These are phyloP conservation scores for Hippolais icterina DNA, from an alignment of 2,113 vertebrate genomes.

Conservation along the genomic window DNA sequence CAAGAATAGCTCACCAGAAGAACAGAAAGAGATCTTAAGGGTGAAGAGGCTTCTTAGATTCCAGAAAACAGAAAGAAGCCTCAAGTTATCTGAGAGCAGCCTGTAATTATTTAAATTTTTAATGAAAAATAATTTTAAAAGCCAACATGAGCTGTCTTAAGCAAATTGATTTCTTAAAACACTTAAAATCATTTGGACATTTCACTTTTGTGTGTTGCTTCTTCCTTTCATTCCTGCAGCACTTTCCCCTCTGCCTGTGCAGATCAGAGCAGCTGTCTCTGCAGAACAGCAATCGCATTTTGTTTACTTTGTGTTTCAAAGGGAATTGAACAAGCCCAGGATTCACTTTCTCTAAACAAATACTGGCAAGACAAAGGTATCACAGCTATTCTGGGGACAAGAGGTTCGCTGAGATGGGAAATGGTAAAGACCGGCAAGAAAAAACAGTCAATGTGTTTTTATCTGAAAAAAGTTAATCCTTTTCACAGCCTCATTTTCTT, in stretches of 20 bases:
- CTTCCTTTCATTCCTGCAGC: neutral
- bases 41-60: neutral
- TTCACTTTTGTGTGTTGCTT: neutral
- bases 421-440: neutral
- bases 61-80: neutral
- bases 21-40: neutral
- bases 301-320: constrained; percentile 59
- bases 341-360: constrained; percentile 49
- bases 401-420: constrained; percentile 25
- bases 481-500: constrained; percentile 44
- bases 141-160: neutral
- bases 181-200: neutral
- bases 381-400: constrained; percentile 29
- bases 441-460: constrained; percentile 32
- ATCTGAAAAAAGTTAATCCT: constrained; percentile 49
- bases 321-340: constrained; percentile 49
- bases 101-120: constrained; percentile 31
- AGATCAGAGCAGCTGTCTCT: constrained; percentile 24
- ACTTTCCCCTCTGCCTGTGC: neutral
- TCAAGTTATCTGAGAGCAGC: neutral
- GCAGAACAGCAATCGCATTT: constrained; percentile 43
- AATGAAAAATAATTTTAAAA: constrained; percentile 44
- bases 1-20: neutral
- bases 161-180: constrained; percentile 10
- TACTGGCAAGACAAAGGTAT: constrained; percentile 43